Evolutionary conservation across 2,113 vertebrate species (phyloP).

Genomic region (Atrichornis clamosus): DNA sequence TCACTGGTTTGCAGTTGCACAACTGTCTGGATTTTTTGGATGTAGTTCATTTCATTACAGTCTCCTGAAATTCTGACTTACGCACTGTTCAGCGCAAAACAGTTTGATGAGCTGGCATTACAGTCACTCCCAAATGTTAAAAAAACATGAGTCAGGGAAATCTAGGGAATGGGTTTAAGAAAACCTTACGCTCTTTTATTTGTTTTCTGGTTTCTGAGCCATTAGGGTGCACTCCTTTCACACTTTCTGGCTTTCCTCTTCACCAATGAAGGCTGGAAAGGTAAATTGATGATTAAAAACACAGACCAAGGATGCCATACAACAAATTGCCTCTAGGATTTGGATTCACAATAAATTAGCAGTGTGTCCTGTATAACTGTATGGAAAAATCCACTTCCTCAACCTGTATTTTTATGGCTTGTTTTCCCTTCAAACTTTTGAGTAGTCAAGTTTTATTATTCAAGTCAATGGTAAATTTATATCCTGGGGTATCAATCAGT

Average conservation of each 20-base stretch:
- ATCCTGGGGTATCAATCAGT: neutral
- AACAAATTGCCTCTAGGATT: neutral
- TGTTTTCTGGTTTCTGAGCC: neutral
- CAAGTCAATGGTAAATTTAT: neutral
- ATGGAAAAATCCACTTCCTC: neutral
- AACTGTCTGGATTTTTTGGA: conserved; percentile 51
- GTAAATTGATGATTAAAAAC: neutral
- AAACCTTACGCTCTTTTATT: neutral
- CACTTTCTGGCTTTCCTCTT: neutral
- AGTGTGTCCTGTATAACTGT: neutral
- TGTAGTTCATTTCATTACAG: conserved; percentile 6
- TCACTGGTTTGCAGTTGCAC: conserved; percentile 35
- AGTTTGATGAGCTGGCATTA: conserved; percentile 8
- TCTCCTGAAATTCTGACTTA: conserved; percentile 23
- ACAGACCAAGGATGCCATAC: neutral
- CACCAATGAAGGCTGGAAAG: neutral
- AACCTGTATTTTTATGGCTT: neutral
- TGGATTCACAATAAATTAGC: neutral
- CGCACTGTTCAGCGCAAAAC: neutral
- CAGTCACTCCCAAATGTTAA: conserved; percentile 4
- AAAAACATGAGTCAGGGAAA: conserved; percentile 21
- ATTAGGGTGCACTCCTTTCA: neutral
- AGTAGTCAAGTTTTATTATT: neutral
- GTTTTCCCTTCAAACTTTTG: neutral
- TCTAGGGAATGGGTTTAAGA: neutral